Base-by-base conservation (phyloP, 2,797 vertebrate genomes). In the Lagocephalus sceleratus region DNA sequence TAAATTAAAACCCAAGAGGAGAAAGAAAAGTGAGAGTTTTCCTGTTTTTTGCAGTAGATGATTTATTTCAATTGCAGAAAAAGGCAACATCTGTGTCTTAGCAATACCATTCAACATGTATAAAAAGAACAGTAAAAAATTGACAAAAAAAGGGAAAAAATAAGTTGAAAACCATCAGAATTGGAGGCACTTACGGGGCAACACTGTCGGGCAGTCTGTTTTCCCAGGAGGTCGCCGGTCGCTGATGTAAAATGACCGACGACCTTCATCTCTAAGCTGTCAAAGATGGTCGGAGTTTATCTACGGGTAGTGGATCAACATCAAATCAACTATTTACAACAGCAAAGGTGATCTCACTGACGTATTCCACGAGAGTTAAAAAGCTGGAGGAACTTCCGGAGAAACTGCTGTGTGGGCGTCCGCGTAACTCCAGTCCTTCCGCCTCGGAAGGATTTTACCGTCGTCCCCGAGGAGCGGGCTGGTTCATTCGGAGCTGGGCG, bases 401-500 rank as follows among this genome's bases (percentile, higher is more conserved):
- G 35, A 61, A 43, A 47, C 15, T 11, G 46, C 35, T n/a, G 32
- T n/a, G n/a, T n/a, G n/a, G n/a, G n/a, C 8, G 32, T 35, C 12
- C 32, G 32, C 32, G 12, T 35, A 2, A 10, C 32, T 35, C 12
- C 32, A n/a, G 16, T 9, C 40, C 8, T 42, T 42, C 40, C 32
- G 6, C 14, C 32, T 35, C 2, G 32, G 6, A 35, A 35, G 1
- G 6, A 1, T 35, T 35, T 35, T 35, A n/a, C n/a, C n/a, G n/a
- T n/a, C n/a, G n/a, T n/a, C n/a, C n/a, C n/a, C n/a, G n/a, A n/a
- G n/a, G n/a, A n/a, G 22, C 17, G 15, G 6, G 6, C 44, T 3
- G 9, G 48, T 60, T 84, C 88, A 97, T 63, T 98, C 96, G 2
- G 96, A 97, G 86, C 90, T 94, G 60, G 93, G 94, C 12, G 96